A percentile compares a stretch with the other conserved stretches of the same genome.
phyloP scores from a whole-genome alignment of 1,140 invertebrate genomes.

The Episyrphus balteatus region DNA sequence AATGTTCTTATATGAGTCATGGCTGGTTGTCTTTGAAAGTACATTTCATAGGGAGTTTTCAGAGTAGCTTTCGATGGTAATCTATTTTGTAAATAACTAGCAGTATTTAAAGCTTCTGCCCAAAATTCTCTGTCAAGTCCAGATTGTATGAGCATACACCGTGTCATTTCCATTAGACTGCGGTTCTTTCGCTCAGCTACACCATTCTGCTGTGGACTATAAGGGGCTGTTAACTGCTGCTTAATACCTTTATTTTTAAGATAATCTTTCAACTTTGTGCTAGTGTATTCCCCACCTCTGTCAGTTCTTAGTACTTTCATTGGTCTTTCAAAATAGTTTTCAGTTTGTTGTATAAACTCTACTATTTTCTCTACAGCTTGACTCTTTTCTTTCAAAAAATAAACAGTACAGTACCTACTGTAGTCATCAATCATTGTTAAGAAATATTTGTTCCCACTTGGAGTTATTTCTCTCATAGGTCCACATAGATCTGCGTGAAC shows the following conservation, averaged over 20 bases:
- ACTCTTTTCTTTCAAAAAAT: constrained; percentile 23
- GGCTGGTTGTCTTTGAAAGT: constrained; percentile 21
- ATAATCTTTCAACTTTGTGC: no score
- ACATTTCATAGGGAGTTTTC: constrained; percentile 28
- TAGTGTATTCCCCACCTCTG: constrained; percentile 17
- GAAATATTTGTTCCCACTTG: constrained; percentile 16
- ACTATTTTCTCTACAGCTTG: constrained; percentile 12
- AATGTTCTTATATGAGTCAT: constrained; percentile 23
- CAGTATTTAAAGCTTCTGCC: constrained; percentile 27
- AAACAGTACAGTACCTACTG: constrained; percentile 14
- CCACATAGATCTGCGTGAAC: constrained; percentile 18
- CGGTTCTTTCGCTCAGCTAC: constrained; percentile 16
- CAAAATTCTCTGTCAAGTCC: constrained; percentile 14
- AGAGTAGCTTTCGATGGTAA: constrained; percentile 6
- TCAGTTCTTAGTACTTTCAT: constrained; percentile 17
- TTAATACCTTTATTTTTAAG: constrained; percentile 9
- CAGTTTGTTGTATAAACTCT: constrained; percentile 3
- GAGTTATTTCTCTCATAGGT: constrained; percentile 7
- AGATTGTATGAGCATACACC: neutral
- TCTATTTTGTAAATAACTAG: constrained; percentile 1
- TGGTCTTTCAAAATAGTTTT: constrained; percentile 11
- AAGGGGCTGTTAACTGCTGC: constrained; percentile 17
- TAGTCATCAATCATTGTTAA: constrained; percentile 21
- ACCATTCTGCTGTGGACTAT: constrained; percentile 32
- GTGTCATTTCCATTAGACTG: neutral